Evolutionary conservation across 1,140 invertebrate species (phyloP), one percentile per base, ranked within the genome.

Genomic region (Drosophila eugracilis): DNA sequence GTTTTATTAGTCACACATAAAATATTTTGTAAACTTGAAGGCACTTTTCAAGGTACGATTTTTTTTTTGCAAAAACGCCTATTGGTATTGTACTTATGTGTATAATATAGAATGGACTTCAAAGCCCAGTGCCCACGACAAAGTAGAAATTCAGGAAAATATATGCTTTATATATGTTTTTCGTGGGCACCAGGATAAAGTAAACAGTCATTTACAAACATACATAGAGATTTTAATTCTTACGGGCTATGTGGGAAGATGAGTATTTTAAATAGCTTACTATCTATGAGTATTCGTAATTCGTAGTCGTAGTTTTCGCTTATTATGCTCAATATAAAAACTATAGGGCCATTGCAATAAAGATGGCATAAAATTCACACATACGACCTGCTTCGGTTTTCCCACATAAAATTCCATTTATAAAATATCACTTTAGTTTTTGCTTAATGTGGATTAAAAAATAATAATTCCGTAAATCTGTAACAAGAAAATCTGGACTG

Each of bases 1-100:
- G 28, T n/a, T 86, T 85, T 88, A 78, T 78, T 86, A 70, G 73
- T 77, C 50, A 85, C 77, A 86, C 84, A 77, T 55, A 22, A 54
- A 26, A 32, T 65, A 65, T 48, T 41, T 54, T 75, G 45, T 75
- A 75, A 74, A 75, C 50, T 74, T 75, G 30, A 57, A 75, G 72
- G 72, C 72, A 75, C 72, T 50, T 75, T 52, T 52, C 28, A 59
- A 66, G 72, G 49, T 73, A 63, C 57, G 41, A 47, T 59, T 24
- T 5, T 4, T 45, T 67, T 41, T 47, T 14, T 22, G 30, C 30
- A 22, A 10, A 36, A 28, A 57, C 41, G 42, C 32, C 19, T n/a
- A 24, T 19, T 34, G 14, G 12, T 19, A 55, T 49, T 42, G 34
- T 57, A 49, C 66, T 49, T 28, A 15, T n/a, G 47, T 22, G 41